Conservation (phyloP, 2,888 invertebrate species). For the Pterostichus madidus region DNA sequence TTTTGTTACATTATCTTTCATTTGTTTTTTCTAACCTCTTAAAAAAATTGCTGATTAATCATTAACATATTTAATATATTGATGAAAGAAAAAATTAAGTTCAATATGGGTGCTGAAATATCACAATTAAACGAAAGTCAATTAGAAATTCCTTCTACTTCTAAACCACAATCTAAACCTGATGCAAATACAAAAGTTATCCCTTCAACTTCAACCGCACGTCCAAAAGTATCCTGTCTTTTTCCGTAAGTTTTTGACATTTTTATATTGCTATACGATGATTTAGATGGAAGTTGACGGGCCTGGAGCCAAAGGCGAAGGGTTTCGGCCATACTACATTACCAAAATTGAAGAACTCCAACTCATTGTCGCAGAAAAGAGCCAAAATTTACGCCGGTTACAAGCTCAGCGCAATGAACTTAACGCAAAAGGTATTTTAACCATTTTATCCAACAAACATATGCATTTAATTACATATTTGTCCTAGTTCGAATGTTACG, state of each 20-base stretch:
- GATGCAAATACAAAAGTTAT: neutral
- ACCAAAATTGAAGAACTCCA: slow-evolving; percentile 99
- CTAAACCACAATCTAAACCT: neutral
- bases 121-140: slow-evolving; percentile 46
- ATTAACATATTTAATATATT: slow-evolving; percentile 12
- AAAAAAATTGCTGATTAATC: slow-evolving; percentile 63
- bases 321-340: slow-evolving; percentile 96
- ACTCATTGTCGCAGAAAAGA: slow-evolving; percentile 97
- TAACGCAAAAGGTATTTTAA: slow-evolving; percentile 92
- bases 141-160: slow-evolving; percentile 31
- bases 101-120: slow-evolving; percentile 59
- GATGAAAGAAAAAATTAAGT: neutral
- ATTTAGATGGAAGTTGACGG: slow-evolving; percentile 87
- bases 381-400: slow-evolving; percentile 96
- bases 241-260: neutral
- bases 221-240: slow-evolving; percentile 18
- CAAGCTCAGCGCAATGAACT: slow-evolving; percentile 99
- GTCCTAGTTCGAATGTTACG: slow-evolving; percentile 95
- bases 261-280: slow-evolving; percentile 62
- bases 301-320: slow-evolving; percentile 86
- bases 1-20: slow-evolving; percentile 7
- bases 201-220: slow-evolving; percentile 24
- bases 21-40: slow-evolving; percentile 63
- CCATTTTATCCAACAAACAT: slow-evolving; percentile 9
- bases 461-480: slow-evolving; percentile 15